phyloP scores from a whole-genome alignment of 2,797 vertebrate species.

The Semaprochilodus insignis region DNA sequence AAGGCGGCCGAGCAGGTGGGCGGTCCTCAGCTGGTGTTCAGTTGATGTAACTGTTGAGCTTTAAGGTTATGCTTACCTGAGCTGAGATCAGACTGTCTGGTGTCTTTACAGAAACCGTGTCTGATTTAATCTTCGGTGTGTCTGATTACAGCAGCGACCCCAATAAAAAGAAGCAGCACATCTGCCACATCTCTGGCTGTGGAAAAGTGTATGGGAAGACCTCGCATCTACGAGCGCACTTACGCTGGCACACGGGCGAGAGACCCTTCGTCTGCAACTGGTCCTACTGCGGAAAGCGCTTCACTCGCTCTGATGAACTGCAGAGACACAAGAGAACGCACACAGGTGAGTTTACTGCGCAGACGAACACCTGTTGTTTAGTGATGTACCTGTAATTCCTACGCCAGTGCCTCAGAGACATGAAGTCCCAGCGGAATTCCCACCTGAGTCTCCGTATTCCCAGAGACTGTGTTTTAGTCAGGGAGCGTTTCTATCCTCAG shows the following conservation, averaged over 20 bases:
- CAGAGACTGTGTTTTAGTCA: too few species aligned
- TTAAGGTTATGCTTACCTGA: too few species aligned
- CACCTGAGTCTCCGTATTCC: too few species aligned
- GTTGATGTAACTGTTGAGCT: too few species aligned
- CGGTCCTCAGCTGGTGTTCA: too few species aligned
- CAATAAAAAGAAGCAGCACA: slow-evolving; percentile 95
- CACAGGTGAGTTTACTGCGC: slow-evolving; percentile 73
- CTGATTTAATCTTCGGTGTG: background rate
- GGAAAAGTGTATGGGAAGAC: slow-evolving; percentile 97
- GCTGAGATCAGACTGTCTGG: too few species aligned
- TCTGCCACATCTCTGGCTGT: slow-evolving; percentile 93
- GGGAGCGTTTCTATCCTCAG: too few species aligned
- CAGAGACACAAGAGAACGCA: slow-evolving; percentile 96
- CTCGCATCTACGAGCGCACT: slow-evolving; percentile 92
- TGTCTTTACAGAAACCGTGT: background rate
- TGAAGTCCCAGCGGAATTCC: too few species aligned
- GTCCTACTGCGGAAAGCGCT: slow-evolving; percentile 93
- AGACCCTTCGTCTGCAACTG: slow-evolving; percentile 92
- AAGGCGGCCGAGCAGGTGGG: too few species aligned
- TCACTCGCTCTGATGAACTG: slow-evolving; percentile 93
- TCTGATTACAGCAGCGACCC: slow-evolving; percentile 80
- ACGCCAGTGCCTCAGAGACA: too few species aligned
- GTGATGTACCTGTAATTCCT: too few species aligned
- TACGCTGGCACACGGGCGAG: slow-evolving; percentile 97
- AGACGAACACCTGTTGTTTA: too few species aligned